A percentile compares a stretch with the other conserved stretches of the same genome.
These are phyloP conservation scores for Accipiter cooperii DNA, from an alignment of 2,113 vertebrate genomes.

Conservation along the genomic window DNA sequence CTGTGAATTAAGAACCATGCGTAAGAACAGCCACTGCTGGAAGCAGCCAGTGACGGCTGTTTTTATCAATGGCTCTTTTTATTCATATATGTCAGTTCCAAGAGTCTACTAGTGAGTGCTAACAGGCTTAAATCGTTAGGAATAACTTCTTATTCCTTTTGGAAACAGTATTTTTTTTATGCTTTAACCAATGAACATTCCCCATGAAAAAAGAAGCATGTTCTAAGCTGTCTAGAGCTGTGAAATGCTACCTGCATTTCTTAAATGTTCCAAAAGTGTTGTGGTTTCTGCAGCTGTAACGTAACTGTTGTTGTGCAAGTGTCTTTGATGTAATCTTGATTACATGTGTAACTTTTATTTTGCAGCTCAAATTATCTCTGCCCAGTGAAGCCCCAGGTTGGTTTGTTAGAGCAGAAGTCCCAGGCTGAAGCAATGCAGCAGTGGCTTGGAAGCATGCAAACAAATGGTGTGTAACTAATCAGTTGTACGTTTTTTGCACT, in stretches of 20 bases:
- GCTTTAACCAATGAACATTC: background rate
- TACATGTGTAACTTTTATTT: background rate
- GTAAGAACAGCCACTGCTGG: background rate
- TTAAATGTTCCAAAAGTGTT: background rate
- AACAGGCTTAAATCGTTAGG: background rate
- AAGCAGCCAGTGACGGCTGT: background rate
- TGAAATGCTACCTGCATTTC: background rate
- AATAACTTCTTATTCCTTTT: background rate
- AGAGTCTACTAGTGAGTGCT: background rate
- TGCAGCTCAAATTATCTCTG: conserved; percentile 76
- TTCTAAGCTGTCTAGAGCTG: background rate
- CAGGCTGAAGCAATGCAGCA: conserved; percentile 79
- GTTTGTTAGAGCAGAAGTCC: conserved; percentile 73
- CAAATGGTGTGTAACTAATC: conserved; percentile 47
- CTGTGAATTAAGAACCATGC: background rate
- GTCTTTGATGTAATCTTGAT: background rate
- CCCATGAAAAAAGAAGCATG: background rate
- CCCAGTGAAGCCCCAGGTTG: conserved; percentile 68
- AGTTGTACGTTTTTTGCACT: background rate
- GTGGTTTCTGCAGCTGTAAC: background rate
- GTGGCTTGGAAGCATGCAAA: conserved; percentile 82
- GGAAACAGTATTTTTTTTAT: background rate
- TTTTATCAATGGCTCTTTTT: background rate
- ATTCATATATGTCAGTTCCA: background rate
- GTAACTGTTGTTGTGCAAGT: background rate